A percentile compares a stretch with the other conserved stretches of the same genome.
These are phyloP conservation scores for Polylopha cassiicola DNA, from an alignment of 2,888 invertebrate species.

Conservation along the genomic window DNA sequence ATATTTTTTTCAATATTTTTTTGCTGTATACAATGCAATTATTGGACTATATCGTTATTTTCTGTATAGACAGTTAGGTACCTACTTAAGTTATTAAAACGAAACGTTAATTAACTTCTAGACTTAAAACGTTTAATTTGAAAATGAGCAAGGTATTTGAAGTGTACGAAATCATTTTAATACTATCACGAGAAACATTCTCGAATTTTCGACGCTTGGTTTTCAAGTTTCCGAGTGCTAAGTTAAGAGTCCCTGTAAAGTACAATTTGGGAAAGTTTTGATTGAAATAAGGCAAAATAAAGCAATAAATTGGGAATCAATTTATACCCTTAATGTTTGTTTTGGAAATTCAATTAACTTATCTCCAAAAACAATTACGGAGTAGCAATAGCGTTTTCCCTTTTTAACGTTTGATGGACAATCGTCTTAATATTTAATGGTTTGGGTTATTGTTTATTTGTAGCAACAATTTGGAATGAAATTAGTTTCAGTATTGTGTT, in stretches of 20 bases:
- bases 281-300: slow-evolving; percentile 26
- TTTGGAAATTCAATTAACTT: slow-evolving; percentile 25
- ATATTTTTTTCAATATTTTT: too few relatives aligned
- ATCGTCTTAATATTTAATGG: slow-evolving; percentile 3
- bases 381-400: slow-evolving; percentile 6
- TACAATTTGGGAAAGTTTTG: slow-evolving; percentile 32
- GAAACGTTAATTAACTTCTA: slow-evolving; percentile 1
- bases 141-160: slow-evolving; percentile 8
- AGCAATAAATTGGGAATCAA: slow-evolving; percentile 33
- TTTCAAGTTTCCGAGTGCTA: slow-evolving; percentile 15
- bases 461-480: slow-evolving; percentile 11
- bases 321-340: slow-evolving; percentile 30
- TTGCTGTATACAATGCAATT: too few relatives aligned
- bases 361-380: slow-evolving; percentile 20
- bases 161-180: slow-evolving; percentile 8
- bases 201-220: slow-evolving; percentile 7
- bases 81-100: too few relatives aligned
- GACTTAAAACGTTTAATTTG: not conserved
- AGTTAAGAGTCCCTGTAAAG: slow-evolving; percentile 29
- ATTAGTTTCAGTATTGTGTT: slow-evolving; percentile 12
- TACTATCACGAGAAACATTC: slow-evolving; percentile 11
- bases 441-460: too few relatives aligned
- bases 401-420: slow-evolving; percentile 19
- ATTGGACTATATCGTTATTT: too few relatives aligned
- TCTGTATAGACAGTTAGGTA: too few relatives aligned